Percentiles rank a stretch among this genome's conserved stretches.
Evolutionary conservation across 2,888 invertebrate genomes (phyloP).

Genomic region (Acleris holmiana): DNA sequence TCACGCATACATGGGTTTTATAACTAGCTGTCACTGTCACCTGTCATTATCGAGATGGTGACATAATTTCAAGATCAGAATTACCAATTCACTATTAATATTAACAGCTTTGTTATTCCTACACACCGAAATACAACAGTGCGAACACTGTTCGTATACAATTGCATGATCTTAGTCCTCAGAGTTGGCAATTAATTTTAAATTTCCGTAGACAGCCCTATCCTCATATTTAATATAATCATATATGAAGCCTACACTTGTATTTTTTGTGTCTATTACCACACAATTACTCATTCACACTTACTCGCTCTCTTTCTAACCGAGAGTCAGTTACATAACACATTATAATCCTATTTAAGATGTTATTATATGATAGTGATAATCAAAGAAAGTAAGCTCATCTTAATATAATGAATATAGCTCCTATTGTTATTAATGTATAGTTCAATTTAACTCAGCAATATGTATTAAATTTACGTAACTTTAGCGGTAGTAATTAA

Average conservation of each 20-base stretch:
- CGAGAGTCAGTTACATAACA: constrained; percentile 5
- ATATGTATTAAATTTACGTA: background rate
- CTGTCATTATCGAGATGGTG: no score
- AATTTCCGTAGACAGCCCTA: background rate
- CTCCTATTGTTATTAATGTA: background rate
- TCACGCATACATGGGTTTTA: no score
- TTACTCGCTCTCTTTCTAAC: constrained; percentile 10
- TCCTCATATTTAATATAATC: background rate
- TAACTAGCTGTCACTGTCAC: no score
- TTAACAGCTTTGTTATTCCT: no score
- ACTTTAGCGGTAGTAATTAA: background rate
- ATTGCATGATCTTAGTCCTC: no score
- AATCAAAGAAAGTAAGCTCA: constrained; percentile 5
- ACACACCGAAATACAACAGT: no score
- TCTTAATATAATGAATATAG: background rate
- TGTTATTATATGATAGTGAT: constrained; percentile 9
- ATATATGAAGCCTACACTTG: constrained; percentile 10
- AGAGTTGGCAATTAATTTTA: no score
- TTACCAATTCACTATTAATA: no score
- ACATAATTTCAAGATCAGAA: no score
- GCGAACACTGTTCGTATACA: no score
- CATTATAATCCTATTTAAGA: constrained; percentile 19
- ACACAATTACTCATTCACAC: constrained; percentile 6
- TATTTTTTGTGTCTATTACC: constrained; percentile 14
- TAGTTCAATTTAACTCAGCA: background rate